Conservation (phyloP, 2,888 invertebrate species). For the Myopa tessellatipennis region DNA sequence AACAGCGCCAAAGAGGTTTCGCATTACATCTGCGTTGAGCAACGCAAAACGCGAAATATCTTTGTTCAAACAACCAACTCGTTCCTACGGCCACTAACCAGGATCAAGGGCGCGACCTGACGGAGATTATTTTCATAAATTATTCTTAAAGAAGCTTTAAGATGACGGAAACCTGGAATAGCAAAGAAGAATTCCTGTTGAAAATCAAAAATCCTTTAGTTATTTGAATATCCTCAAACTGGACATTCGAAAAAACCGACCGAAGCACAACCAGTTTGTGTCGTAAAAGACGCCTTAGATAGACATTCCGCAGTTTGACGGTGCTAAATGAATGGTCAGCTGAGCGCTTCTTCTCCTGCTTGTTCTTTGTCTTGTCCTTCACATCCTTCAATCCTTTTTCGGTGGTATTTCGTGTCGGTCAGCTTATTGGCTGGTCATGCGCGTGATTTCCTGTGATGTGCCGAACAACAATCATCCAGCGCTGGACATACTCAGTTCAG, state of each 20-base stretch:
- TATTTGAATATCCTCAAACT: conserved; percentile 40
- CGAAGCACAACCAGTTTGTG: background rate
- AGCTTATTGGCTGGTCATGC: conserved; percentile 65
- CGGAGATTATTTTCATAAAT: conserved; percentile 64
- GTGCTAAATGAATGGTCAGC: conserved; percentile 21
- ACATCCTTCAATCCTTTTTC: conserved; percentile 1
- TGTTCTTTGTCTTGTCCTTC: background rate
- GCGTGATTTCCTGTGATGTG: conserved; percentile 53
- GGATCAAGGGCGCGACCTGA: conserved; percentile 47
- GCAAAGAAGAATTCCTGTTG: conserved; percentile 7
- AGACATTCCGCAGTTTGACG: background rate
- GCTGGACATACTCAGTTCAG: conserved; percentile 53
- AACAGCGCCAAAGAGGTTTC: conserved; percentile 47
- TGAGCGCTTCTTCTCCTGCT: conserved; percentile 6
- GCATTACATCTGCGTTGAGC: conserved; percentile 54
- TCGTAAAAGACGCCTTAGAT: background rate
- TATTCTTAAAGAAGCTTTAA: conserved; percentile 60
- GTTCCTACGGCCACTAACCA: background rate
- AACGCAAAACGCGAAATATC: conserved; percentile 39
- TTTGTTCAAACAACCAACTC: background rate
- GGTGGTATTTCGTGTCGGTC: conserved; percentile 49
- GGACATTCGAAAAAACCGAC: conserved; percentile 37
- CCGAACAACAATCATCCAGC: background rate
- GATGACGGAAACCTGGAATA: conserved; percentile 53
- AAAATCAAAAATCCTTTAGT: conserved; percentile 8